Evolutionary conservation across 2,113 vertebrate genomes (phyloP).

Genomic region (Platycercus adscitus): DNA sequence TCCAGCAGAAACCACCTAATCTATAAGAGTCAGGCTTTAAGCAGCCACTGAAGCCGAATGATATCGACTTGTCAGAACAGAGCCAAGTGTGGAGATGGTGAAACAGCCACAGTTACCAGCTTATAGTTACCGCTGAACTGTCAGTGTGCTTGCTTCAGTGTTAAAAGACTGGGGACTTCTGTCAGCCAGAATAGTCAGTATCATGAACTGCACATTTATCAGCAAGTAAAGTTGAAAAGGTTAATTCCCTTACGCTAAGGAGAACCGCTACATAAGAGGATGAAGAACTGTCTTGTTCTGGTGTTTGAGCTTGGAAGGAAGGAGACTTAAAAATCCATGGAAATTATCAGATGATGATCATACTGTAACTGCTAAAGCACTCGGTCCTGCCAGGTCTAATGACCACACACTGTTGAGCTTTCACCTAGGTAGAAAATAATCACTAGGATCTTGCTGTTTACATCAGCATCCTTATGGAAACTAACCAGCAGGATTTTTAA

Average conservation of each 20-base stretch:
- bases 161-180: not conserved
- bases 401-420: not conserved
- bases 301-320: not conserved
- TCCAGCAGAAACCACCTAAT: not conserved
- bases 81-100: not conserved
- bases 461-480: not conserved
- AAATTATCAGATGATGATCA: not conserved
- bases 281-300: not conserved
- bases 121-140: not conserved
- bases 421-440: not conserved
- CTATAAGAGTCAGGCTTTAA: not conserved
- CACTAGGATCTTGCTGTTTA: not conserved
- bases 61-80: not conserved
- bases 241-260: not conserved
- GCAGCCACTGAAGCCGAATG: not conserved
- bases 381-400: not conserved
- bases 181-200: not conserved
- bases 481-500: not conserved
- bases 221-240: not conserved
- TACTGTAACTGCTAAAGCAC: not conserved
- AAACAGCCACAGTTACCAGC: not conserved
- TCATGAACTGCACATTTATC: not conserved
- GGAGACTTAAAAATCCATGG: not conserved
- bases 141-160: not conserved
- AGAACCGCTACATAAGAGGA: not conserved